phyloP scores from a whole-genome alignment of 2,797 vertebrate genomes.

The Urosaurus nigricauda region DNA sequence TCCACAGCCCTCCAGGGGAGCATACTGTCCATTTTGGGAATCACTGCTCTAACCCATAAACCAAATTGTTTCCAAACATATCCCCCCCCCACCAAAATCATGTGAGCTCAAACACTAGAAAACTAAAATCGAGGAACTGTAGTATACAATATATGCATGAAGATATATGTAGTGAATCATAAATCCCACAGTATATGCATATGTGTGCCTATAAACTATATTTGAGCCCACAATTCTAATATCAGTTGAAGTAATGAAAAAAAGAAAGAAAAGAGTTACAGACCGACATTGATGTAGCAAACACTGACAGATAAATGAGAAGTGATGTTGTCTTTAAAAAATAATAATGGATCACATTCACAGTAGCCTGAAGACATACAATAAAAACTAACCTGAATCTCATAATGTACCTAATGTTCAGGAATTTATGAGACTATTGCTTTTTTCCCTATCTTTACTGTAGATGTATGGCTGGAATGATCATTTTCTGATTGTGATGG shows the following conservation, averaged over 20 bases:
- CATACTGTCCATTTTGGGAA: no score
- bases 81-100: neutral
- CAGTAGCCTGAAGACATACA: conserved; percentile 24
- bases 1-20: no score
- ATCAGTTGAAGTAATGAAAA: conserved; percentile 17
- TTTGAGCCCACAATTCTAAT: conserved; percentile 1
- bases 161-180: neutral
- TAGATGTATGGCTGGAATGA: conserved; percentile 39
- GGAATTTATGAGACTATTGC: conserved; percentile 40
- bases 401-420: neutral
- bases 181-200: neutral
- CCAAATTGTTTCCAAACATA: neutral
- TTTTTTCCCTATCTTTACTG: conserved; percentile 36
- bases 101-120: no score
- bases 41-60: no score
- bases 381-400: conserved; percentile 32
- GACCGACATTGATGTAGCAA: neutral
- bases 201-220: neutral
- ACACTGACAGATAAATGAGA: conserved; percentile 13
- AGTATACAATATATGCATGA: neutral
- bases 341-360: conserved; percentile 49
- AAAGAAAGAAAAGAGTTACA: conserved; percentile 8
- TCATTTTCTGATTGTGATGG: conserved; percentile 56
- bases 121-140: neutral
- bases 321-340: conserved; percentile 23